These are phyloP conservation scores for Dorcus hopei DNA, from an alignment of 2,888 invertebrate species.

Conservation along the genomic window DNA sequence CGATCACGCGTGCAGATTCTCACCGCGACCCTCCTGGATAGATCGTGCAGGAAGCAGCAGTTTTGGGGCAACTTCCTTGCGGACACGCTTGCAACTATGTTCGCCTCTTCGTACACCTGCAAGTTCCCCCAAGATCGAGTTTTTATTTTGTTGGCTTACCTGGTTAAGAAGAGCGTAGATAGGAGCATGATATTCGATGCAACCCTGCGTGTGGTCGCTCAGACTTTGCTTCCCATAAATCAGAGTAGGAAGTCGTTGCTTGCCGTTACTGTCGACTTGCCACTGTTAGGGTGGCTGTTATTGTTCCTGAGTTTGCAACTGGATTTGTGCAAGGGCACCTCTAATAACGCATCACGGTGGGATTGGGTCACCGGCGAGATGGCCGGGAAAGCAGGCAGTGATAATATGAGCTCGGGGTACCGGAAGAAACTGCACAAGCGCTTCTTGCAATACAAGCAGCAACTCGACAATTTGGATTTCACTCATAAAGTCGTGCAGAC, in stretches of 20 bases:
- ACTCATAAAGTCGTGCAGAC: slow-evolving; percentile 61
- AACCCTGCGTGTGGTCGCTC: slow-evolving; percentile 59
- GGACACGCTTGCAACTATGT: slow-evolving; percentile 73
- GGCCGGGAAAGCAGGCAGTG: slow-evolving; percentile 54
- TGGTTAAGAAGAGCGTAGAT: slow-evolving; percentile 75
- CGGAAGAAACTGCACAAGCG: slow-evolving; percentile 71
- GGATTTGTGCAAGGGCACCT: slow-evolving; percentile 45
- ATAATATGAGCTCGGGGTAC: slow-evolving; percentile 46
- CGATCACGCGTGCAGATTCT: slow-evolving; percentile 76
- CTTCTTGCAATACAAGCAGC: slow-evolving; percentile 64
- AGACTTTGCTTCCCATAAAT: slow-evolving; percentile 54
- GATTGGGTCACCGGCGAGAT: slow-evolving; percentile 84
- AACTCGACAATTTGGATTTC: slow-evolving; percentile 66
- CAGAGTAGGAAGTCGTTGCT: slow-evolving; percentile 48
- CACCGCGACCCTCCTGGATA: slow-evolving; percentile 73
- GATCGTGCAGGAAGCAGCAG: slow-evolving; percentile 64
- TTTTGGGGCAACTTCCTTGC: slow-evolving; percentile 95
- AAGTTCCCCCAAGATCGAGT: slow-evolving; percentile 86
- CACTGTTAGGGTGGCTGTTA: slow-evolving; percentile 71
- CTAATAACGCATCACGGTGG: slow-evolving; percentile 64
- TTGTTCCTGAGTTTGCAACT: slow-evolving; percentile 73
- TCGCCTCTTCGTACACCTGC: slow-evolving; percentile 72
- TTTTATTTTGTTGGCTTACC: slow-evolving; percentile 80
- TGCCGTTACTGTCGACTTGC: slow-evolving; percentile 61
- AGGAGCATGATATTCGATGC: slow-evolving; percentile 64